Conservation (phyloP, 30 jellyfish, hydroid and myxozoan genomes). For the Turritopsis rubra region DNA sequence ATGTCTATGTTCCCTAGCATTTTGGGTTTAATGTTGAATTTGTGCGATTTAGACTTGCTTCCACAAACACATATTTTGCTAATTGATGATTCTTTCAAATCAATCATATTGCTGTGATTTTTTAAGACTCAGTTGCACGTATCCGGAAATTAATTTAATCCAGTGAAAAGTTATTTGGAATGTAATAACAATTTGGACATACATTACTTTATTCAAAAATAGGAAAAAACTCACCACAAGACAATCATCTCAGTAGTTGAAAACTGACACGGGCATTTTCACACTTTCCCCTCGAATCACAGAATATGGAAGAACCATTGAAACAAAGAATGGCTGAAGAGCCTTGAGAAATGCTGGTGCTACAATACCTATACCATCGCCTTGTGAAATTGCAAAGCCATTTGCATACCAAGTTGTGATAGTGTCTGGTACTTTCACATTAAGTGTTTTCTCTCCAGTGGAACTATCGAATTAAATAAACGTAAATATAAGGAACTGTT, state of each 20-base stretch:
- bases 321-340: constrained; percentile 73
- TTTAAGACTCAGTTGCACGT: constrained; percentile 52
- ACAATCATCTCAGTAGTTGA: constrained; percentile 56
- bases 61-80: constrained; percentile 60
- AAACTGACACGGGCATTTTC: constrained; percentile 63
- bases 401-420: constrained; percentile 96
- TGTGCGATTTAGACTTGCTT: constrained; percentile 54
- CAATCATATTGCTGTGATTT: constrained; percentile 34
- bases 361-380: constrained; percentile 80
- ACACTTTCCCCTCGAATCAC: constrained; percentile 83
- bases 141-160: not conserved
- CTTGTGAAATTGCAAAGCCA: constrained; percentile 71
- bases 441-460: constrained; percentile 57
- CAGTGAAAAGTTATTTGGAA: not conserved
- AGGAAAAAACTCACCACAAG: constrained; percentile 48
- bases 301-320: constrained; percentile 80
- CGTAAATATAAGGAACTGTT: not conserved
- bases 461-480: constrained; percentile 34
- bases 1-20: constrained; percentile 55
- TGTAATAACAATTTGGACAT: not conserved
- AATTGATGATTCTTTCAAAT: constrained; percentile 18
- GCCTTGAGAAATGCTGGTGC: constrained; percentile 59
- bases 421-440: constrained; percentile 84
- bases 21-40: constrained; percentile 54
- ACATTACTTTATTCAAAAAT: not conserved